Base-by-base conservation (phyloP, 2,888 invertebrate genomes). In the Sisyra terminalis region DNA sequence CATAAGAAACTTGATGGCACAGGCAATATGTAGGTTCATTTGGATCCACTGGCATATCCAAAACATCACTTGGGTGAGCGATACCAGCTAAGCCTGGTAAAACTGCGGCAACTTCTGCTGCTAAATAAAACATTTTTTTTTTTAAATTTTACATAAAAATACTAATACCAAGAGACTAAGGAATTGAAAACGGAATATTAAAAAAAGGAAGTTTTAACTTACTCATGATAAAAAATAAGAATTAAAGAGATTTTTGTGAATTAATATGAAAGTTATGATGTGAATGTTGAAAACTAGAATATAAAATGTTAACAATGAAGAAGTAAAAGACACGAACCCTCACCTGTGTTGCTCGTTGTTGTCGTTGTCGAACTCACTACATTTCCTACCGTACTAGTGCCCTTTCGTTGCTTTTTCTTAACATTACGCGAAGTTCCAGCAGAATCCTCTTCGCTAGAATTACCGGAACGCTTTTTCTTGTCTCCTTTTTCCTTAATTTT, bases 1-100 rank as follows among this genome's bases (percentile, higher is more conserved):
- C 93, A 54, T 90, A 93, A 3, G 92, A 92, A 40, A 87, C 86
- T 73, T 97, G 96, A 63, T 96, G 93, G 57, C 97, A 98, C 31
- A 94, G 68, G 60, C 96, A 98, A 60, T 98, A 98, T 0, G 94
- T 96, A 0, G 97, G 97, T 59, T 98, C 97, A 57, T 97, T 97
- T 0, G 97, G 97, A 69, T 98, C 87, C 1, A 87, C 87, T 0
- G 87, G 87, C 87, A 87, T 87, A 51, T 87, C 87, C 30, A 87
- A 65, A 9, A 87, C 87, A 58, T 87, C 96, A 49, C 92, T 87
- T 0, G 89, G 85, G 64, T 88, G 88, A 1, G 85, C 73, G 57
- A 73, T 72, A 40, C 73, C 70, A 48, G 73, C 72, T 49, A 75
- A 58, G 16, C 60, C 60, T 29, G 64, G 66, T 46, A 64, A 52